phyloP scores from a whole-genome alignment of 2,113 vertebrate species.

The Petromus typicus region DNA sequence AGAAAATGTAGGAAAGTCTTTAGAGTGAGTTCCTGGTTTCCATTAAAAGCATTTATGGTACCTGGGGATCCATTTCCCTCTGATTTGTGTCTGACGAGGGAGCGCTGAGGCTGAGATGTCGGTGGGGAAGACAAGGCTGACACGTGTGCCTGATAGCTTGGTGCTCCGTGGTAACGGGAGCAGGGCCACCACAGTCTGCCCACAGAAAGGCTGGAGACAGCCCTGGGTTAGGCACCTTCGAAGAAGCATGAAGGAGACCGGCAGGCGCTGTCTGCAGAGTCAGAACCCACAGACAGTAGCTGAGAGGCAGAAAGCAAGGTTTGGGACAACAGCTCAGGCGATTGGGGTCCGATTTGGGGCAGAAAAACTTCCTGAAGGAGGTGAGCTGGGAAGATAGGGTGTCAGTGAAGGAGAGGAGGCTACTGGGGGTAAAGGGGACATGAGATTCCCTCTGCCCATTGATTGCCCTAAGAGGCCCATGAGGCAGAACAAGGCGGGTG shows the following conservation, averaged over 20 bases:
- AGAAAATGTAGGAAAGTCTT: conserved; percentile 52
- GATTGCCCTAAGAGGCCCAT: neutral
- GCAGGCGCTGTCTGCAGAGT: too few relatives aligned
- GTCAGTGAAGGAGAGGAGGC: neutral
- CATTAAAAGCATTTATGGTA: conserved; percentile 49
- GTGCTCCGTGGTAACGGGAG: neutral
- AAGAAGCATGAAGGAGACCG: neutral
- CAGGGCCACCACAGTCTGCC: neutral
- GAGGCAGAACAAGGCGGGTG: neutral
- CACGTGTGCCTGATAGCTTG: neutral
- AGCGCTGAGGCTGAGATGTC: neutral
- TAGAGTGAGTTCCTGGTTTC: conserved; percentile 60
- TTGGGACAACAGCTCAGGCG: neutral
- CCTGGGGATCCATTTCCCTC: conserved; percentile 43
- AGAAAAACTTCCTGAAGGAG: neutral
- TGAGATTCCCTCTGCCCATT: too few relatives aligned
- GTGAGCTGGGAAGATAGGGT: neutral
- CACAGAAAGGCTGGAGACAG: too few relatives aligned
- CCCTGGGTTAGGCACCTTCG: neutral
- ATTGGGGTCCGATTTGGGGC: neutral
- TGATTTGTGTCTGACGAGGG: conserved; percentile 53
- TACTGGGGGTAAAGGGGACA: fast-evolving
- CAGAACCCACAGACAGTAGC: neutral
- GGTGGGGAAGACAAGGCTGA: neutral
- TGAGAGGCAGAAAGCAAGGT: neutral